Conservation (phyloP, 23 tunicate species). For the Oikopleura dioica region DNA sequence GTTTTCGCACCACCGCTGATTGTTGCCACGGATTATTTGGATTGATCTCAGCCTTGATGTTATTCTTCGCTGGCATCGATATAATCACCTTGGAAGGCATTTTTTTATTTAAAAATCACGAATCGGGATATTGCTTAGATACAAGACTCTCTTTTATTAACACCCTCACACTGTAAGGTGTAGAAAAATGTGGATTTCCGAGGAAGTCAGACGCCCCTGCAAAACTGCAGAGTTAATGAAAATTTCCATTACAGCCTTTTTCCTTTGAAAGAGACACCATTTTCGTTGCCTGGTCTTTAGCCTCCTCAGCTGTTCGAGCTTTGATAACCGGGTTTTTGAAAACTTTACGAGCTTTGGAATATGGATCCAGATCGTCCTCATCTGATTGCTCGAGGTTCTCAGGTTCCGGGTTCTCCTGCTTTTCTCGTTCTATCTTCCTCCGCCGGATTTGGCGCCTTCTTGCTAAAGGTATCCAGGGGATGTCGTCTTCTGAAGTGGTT, state of each 20-base stretch:
- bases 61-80: not conserved
- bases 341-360: no score
- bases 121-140: not conserved
- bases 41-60: not conserved
- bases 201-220: no score
- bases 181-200: no score
- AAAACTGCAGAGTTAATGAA: no score
- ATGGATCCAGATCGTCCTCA: not conserved
- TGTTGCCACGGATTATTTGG: not conserved
- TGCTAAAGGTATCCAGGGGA: no score
- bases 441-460: no score
- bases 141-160: not conserved
- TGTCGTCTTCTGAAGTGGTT: no score
- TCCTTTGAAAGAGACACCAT: no score
- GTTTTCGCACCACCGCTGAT: not conserved
- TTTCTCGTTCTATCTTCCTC: no score
- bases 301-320: conserved; percentile 7
- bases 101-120: not conserved
- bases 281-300: not conserved
- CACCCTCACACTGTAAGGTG: not conserved
- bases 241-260: no score
- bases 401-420: no score
- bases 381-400: not conserved
- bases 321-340: not conserved
- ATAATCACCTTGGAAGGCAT: not conserved